Evolutionary conservation across 2,797 vertebrate species (phyloP).

Genomic region (Moxostoma hubbsi): DNA sequence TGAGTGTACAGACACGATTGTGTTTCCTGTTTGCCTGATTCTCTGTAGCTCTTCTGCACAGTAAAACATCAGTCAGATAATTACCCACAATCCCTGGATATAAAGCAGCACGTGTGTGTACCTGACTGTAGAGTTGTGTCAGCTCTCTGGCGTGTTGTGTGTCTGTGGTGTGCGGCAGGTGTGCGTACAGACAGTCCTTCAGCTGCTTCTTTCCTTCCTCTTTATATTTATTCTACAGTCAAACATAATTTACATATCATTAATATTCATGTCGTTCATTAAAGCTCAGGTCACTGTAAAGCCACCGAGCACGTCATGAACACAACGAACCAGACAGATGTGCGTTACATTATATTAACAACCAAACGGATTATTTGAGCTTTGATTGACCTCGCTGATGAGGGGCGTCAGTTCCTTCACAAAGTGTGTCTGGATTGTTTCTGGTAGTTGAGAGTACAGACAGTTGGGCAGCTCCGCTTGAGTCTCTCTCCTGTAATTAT

Average conservation of each 20-base stretch:
- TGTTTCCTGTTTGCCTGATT: slow-evolving; percentile 65
- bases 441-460: slow-evolving; percentile 56
- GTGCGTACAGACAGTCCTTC: slow-evolving; percentile 83
- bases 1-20: slow-evolving; percentile 73
- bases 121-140: slow-evolving; percentile 86
- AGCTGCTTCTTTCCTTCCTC: slow-evolving; percentile 82
- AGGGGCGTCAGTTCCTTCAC: slow-evolving; percentile 56
- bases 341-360: too few relatives aligned
- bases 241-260: not conserved
- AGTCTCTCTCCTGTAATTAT: slow-evolving; percentile 54
- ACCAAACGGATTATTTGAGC: too few relatives aligned
- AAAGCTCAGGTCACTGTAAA: slow-evolving; percentile 73
- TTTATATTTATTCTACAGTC: slow-evolving; percentile 87
- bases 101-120: slow-evolving; percentile 58
- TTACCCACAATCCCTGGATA: too few relatives aligned
- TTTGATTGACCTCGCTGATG: slow-evolving; percentile 30
- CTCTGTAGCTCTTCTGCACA: slow-evolving; percentile 69
- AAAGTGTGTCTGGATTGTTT: slow-evolving; percentile 59
- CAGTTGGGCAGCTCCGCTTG: slow-evolving; percentile 46
- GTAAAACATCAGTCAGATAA: not conserved
- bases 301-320: not conserved
- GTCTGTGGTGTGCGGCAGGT: slow-evolving; percentile 89
- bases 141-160: slow-evolving; percentile 88
- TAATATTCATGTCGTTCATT: not conserved
- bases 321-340: too few relatives aligned